These are phyloP conservation scores for Morpho helenor DNA, from an alignment of 2,888 invertebrate genomes.

Conservation along the genomic window DNA sequence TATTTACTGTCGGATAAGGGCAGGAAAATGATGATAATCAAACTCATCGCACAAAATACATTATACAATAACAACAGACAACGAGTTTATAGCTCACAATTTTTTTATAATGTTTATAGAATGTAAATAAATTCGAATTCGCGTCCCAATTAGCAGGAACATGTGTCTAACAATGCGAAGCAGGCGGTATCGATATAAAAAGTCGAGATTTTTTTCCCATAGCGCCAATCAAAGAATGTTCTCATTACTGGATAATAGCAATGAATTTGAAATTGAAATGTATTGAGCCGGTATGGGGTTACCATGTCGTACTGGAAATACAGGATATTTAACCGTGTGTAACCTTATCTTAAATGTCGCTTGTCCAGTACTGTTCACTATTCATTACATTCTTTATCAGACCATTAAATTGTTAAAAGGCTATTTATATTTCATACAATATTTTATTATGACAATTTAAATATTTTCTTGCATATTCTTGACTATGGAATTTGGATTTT, in stretches of 20 bases:
- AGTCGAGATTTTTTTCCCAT: conserved; percentile 21
- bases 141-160: conserved; percentile 20
- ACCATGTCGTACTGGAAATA: background rate
- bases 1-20: too few species aligned
- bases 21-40: too few species aligned
- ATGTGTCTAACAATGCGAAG: conserved; percentile 18
- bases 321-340: background rate
- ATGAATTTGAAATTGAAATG: conserved; percentile 27
- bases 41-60: too few species aligned
- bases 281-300: conserved; percentile 14
- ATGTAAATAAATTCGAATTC: conserved; percentile 16
- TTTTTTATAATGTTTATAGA: conserved; percentile 15
- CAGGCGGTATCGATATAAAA: conserved; percentile 15
- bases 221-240: conserved; percentile 18
- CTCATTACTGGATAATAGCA: conserved; percentile 25
- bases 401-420: too few species aligned
- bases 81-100: background rate
- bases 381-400: too few species aligned
- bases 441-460: too few species aligned
- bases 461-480: too few species aligned
- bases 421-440: too few species aligned
- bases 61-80: too few species aligned
- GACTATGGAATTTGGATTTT: too few species aligned
- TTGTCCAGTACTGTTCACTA: too few species aligned
- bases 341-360: too few species aligned